phyloP scores from a whole-genome alignment of 2,113 vertebrate species.

The Pteropus alecto region DNA sequence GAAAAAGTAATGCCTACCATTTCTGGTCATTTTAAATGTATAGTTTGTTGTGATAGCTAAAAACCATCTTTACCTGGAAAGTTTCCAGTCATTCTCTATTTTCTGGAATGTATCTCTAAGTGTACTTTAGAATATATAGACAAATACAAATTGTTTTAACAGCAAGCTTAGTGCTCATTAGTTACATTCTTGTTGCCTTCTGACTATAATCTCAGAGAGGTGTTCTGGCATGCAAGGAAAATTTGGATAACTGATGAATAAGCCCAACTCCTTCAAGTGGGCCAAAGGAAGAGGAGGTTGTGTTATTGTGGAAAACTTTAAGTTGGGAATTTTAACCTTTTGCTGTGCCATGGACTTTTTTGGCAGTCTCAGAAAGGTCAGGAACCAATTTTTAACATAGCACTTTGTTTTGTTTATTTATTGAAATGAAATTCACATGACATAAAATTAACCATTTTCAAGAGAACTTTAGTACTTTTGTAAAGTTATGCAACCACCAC shows the following conservation, averaged over 20 bases:
- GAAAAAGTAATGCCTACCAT: neutral
- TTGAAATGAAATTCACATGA: neutral
- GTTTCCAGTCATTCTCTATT: neutral
- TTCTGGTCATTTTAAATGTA: neutral
- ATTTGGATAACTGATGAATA: neutral
- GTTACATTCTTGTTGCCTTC: neutral
- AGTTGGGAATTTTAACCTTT: neutral
- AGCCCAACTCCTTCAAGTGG: neutral
- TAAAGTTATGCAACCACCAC: neutral
- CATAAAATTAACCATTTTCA: neutral
- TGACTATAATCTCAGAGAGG: neutral
- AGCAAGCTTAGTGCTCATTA: neutral
- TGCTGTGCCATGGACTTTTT: neutral
- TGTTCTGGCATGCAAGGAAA: neutral
- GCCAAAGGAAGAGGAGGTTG: neutral
- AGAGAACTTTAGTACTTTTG: neutral
- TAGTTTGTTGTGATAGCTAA: neutral
- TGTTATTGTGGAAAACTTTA: neutral
- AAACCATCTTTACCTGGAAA: neutral
- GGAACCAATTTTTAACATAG: neutral
- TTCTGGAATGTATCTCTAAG: neutral
- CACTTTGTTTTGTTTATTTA: neutral
- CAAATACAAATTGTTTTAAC: neutral
- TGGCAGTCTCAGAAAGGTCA: neutral
- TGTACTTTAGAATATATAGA: neutral